Percentiles rank a stretch among this genome's conserved stretches.
Conservation (phyloP, 1,140 invertebrate species). For the Euglossa dilemma region DNA sequence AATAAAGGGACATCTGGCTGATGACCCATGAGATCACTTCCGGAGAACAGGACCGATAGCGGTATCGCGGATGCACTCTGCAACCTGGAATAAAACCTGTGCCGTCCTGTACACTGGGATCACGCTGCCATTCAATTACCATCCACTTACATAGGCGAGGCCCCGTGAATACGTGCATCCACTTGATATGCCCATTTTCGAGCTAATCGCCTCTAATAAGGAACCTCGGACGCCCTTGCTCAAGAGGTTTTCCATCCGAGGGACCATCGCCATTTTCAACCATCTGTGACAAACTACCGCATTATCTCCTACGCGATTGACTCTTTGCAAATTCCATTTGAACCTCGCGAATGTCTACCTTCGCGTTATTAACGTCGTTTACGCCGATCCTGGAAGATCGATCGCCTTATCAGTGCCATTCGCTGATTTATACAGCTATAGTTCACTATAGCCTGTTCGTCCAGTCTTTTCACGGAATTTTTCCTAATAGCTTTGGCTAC, state of each 20-base stretch:
- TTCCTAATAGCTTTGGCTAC: no score
- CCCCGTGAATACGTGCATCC: slow-evolving; percentile 54
- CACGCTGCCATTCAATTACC: slow-evolving; percentile 68
- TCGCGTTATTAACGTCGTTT: no score
- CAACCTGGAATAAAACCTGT: slow-evolving; percentile 31
- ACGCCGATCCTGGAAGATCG: no score
- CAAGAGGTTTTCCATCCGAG: slow-evolving; percentile 25
- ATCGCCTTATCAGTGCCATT: no score
- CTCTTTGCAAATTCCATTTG: no score
- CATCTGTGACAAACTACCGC: no score
- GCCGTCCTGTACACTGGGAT: slow-evolving; percentile 23
- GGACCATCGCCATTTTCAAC: no score
- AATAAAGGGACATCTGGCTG: neutral
- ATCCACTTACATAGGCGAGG: slow-evolving; percentile 61
- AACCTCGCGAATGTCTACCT: no score
- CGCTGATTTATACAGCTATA: no score
- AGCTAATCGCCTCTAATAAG: slow-evolving; percentile 66
- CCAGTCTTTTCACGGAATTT: no score
- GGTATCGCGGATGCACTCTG: slow-evolving; percentile 1
- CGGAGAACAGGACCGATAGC: slow-evolving; percentile 12
- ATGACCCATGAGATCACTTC: neutral
- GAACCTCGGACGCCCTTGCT: slow-evolving; percentile 48
- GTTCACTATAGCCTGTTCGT: no score
- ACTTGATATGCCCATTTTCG: slow-evolving; percentile 57
- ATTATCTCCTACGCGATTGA: no score